Percentiles rank a stretch among this genome's conserved stretches.
phyloP scores from a whole-genome alignment of 2,113 vertebrate genomes.

The Trinectes maculatus region DNA sequence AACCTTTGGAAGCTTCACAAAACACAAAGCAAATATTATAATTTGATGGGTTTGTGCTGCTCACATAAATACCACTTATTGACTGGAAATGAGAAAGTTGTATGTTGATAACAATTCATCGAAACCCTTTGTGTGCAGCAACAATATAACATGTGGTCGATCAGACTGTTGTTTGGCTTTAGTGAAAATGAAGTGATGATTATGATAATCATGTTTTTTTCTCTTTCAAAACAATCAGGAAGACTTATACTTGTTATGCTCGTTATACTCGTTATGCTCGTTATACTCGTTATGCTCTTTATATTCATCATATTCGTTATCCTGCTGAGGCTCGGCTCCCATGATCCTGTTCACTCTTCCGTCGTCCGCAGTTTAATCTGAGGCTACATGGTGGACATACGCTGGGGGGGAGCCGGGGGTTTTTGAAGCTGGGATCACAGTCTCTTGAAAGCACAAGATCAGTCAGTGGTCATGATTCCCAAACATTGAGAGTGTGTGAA shows the following conservation, averaged over 20 bases:
- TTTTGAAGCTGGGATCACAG: conserved; percentile 75
- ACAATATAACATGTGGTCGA: neutral
- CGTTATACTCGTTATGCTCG: too few species aligned
- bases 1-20: too few species aligned
- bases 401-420: conserved; percentile 56
- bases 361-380: conserved; percentile 48
- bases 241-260: too few species aligned
- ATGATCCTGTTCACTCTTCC: conserved; percentile 49
- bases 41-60: too few species aligned
- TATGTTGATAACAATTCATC: too few species aligned
- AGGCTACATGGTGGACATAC: conserved; percentile 60
- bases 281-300: too few species aligned
- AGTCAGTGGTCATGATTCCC: conserved; percentile 76
- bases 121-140: neutral
- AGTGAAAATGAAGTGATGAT: neutral
- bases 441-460: conserved; percentile 72
- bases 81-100: too few species aligned
- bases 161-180: neutral
- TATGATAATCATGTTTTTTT: too few species aligned
- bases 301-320: conserved; percentile 11
- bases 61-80: too few species aligned
- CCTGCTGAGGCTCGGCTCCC: conserved; percentile 30
- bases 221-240: too few species aligned
- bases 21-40: too few species aligned
- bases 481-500: conserved; percentile 79